Percentiles rank a stretch among this genome's conserved stretches.
phyloP scores from a whole-genome alignment of 2,113 vertebrate species.

The Recurvirostra avosetta region DNA sequence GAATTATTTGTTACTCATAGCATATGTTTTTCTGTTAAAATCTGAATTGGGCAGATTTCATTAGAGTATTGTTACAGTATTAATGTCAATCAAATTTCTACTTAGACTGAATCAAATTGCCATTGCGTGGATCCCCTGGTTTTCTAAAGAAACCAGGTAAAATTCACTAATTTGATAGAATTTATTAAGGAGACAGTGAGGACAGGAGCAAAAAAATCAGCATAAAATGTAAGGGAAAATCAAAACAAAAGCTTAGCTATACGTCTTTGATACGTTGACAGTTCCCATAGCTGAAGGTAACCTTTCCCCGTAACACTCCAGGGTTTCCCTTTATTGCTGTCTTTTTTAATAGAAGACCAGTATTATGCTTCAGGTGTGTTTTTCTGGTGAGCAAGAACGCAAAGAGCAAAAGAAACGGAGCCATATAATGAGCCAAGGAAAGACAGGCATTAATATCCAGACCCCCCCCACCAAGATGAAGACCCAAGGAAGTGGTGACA shows the following conservation, averaged over 20 bases:
- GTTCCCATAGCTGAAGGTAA: conserved; percentile 46
- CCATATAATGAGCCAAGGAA: background rate
- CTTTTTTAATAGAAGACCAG: background rate
- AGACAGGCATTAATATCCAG: background rate
- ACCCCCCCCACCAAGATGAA: background rate
- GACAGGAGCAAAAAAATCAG: background rate
- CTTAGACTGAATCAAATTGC: background rate
- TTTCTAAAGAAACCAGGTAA: background rate
- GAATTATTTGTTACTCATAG: background rate
- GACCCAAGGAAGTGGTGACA: background rate
- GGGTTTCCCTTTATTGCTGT: conserved; percentile 43
- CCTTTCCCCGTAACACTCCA: background rate
- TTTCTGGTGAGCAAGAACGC: background rate
- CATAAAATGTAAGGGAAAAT: background rate
- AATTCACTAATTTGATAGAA: background rate
- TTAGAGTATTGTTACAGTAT: background rate
- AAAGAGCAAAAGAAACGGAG: background rate
- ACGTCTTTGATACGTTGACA: conserved; percentile 35
- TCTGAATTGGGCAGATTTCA: background rate
- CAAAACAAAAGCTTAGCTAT: background rate
- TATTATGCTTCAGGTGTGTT: background rate
- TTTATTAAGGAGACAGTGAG: background rate
- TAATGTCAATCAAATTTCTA: background rate
- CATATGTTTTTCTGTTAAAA: background rate
- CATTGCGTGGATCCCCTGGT: background rate